Percentiles rank a stretch among this genome's conserved stretches.
Conservation (phyloP, 30 jellyfish, hydroid and myxozoan species). For the Rhopilema esculentum region DNA sequence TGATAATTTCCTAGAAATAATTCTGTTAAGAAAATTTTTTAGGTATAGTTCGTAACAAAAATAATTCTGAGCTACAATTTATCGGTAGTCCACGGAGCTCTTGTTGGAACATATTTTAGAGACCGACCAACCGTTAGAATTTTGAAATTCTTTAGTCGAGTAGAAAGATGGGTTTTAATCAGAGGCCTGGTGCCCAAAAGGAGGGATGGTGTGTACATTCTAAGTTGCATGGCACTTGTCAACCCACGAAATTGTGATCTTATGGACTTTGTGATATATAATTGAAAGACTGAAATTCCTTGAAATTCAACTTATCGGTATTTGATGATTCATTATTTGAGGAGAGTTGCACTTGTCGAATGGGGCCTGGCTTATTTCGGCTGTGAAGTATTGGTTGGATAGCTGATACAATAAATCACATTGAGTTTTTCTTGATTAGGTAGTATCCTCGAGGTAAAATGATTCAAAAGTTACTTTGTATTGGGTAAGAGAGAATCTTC, state of each 20-base stretch:
- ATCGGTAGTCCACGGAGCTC: no score
- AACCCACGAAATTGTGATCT: not conserved
- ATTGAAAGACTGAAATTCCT: not conserved
- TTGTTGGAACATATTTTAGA: not conserved
- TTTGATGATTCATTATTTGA: not conserved
- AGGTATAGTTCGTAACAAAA: no score
- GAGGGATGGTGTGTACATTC: constrained; percentile 45
- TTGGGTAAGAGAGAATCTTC: not conserved
- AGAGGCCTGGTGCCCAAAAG: constrained; percentile 72
- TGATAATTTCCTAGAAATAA: no score
- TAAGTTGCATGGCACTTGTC: not conserved
- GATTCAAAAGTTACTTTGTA: no score
- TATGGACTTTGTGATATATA: not conserved
- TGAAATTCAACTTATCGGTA: not conserved
- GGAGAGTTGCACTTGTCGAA: not conserved
- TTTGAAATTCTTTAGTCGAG: not conserved
- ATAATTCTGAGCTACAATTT: no score
- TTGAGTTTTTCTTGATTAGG: not conserved
- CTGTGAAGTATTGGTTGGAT: not conserved
- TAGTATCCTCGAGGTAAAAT: no score
- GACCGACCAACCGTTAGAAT: not conserved
- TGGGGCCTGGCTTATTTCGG: not conserved
- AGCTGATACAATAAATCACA: not conserved
- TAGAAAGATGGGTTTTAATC: not conserved
- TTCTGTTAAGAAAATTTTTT: no score